Evolutionary conservation across 1,140 invertebrate species (phyloP).

Genomic region (Medauroidea extradentata): DNA sequence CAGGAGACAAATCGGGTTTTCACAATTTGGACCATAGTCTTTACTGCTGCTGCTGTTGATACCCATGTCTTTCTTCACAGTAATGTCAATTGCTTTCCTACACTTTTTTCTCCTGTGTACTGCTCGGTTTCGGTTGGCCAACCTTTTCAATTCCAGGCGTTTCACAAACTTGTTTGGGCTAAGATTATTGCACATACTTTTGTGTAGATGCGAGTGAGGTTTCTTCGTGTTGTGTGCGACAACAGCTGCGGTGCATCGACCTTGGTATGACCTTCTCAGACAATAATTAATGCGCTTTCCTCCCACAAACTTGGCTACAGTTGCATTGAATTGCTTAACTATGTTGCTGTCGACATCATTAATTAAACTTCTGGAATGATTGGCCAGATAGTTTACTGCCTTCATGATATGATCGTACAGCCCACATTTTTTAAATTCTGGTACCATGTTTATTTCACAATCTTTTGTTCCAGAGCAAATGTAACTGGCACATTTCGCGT

Average conservation of each 20-base stretch:
- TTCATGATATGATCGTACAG: conserved; percentile 12
- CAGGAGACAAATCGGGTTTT: too few relatives aligned
- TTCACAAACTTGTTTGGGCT: too few relatives aligned
- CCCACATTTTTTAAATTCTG: conserved; percentile 14
- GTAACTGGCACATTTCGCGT: conserved; percentile 4
- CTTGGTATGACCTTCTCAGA: conserved; percentile 14
- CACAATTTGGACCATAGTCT: too few relatives aligned
- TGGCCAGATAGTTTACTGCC: conserved; percentile 8
- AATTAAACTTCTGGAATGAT: conserved; percentile 8
- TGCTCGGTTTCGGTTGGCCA: too few relatives aligned
- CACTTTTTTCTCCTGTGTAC: too few relatives aligned
- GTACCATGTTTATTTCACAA: conserved; percentile 3
- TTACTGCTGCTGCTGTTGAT: too few relatives aligned
- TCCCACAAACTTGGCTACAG: conserved; percentile 14
- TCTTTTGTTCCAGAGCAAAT: neutral
- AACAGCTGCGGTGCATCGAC: conserved; percentile 15
- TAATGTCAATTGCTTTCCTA: too few relatives aligned
- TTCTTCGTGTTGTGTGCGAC: conserved; percentile 15
- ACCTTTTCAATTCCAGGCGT: too few relatives aligned
- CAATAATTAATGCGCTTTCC: conserved; percentile 18
- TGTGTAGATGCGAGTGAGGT: conserved; percentile 12
- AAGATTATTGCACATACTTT: conserved; percentile 1
- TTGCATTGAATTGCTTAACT: conserved; percentile 16
- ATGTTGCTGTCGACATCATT: conserved; percentile 16
- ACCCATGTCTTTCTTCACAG: too few relatives aligned